These are phyloP conservation scores for Cremastobaeus sp. DNA, from an alignment of 2,888 invertebrate species.

Conservation along the genomic window DNA sequence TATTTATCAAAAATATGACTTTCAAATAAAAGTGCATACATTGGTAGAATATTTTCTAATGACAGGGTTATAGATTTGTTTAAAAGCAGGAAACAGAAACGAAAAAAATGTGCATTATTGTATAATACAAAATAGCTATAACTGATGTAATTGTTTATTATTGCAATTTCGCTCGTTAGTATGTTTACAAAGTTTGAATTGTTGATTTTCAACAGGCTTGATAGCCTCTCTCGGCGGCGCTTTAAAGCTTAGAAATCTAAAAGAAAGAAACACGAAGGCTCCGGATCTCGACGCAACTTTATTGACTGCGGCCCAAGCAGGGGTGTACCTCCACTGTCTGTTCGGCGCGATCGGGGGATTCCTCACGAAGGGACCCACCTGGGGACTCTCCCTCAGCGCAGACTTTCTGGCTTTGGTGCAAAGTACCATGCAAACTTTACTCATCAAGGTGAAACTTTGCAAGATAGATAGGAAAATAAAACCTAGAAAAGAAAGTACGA, in stretches of 20 bases:
- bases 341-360: constrained; percentile 88
- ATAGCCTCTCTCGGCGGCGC: constrained; percentile 69
- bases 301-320: constrained; percentile 91
- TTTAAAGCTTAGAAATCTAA: constrained; percentile 68
- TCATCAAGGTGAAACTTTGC: constrained; percentile 80
- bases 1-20: too few relatives aligned
- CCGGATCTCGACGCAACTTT: constrained; percentile 87
- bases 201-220: constrained; percentile 62
- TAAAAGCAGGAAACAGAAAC: too few relatives aligned
- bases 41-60: too few relatives aligned
- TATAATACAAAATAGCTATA: too few relatives aligned
- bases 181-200: too few relatives aligned
- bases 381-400: constrained; percentile 84
- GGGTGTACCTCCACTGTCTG: constrained; percentile 90
- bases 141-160: too few relatives aligned
- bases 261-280: constrained; percentile 70
- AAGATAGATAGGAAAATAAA: constrained; percentile 59
- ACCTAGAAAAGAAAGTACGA: constrained; percentile 34
- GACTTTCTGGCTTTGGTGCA: constrained; percentile 88
- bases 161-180: too few relatives aligned
- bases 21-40: too few relatives aligned
- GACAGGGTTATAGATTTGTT: too few relatives aligned
- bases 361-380: constrained; percentile 80
- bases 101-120: too few relatives aligned
- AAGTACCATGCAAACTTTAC: constrained; percentile 88